Evolutionary conservation across 1,140 invertebrate genomes (phyloP), one percentile per base, ranked within the genome.

Genomic region (Drosophila tsacasi): DNA sequence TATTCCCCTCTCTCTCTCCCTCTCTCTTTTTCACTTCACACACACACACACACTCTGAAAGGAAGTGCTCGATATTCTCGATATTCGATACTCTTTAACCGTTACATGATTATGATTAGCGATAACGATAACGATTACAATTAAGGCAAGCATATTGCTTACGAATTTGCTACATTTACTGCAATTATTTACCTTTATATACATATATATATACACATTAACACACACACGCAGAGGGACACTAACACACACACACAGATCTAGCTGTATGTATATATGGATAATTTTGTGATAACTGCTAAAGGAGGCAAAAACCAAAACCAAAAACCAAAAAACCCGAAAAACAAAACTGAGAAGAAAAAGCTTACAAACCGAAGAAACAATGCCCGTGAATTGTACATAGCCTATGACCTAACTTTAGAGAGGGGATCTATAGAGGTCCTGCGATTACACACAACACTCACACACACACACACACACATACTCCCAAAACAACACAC

Each of bases 131-230:
- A 62, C 32, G 60, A 44, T 25, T 57, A 76, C 27, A 42, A 76
- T 90, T 90, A 84, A 66, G 84, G 66, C 85, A 90, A 86, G 85
- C 78, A 75, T 81, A 81, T 81, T 81, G 85, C 85, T 84, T 90
- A 90, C 81, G 83, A 87, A 87, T 87, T 87, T 87, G 83, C 83
- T 87, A 86, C 79, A 83, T 83, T 90, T 90, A 89, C 79, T 84
- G 84, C 85, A 89, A 89, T 90, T 90, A 90, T 89, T 84, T 90
- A 90, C 78, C 69, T 89, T 90, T 83, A 81, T 81, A 84, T 75
- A 68, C 50, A 69, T 25, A 61, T 42, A 69, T 44, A 74, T 52
- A 72, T 32, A 62, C 27, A 78, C 49, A 59, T 21, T 44, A 21
- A 57, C 25, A 63, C 35, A 50, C 37, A 50, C 42, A 72, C 32